A percentile compares a stretch with the other conserved stretches of the same genome.
phyloP scores from a whole-genome alignment of 2,797 vertebrate species.

The Varecia variegata region DNA sequence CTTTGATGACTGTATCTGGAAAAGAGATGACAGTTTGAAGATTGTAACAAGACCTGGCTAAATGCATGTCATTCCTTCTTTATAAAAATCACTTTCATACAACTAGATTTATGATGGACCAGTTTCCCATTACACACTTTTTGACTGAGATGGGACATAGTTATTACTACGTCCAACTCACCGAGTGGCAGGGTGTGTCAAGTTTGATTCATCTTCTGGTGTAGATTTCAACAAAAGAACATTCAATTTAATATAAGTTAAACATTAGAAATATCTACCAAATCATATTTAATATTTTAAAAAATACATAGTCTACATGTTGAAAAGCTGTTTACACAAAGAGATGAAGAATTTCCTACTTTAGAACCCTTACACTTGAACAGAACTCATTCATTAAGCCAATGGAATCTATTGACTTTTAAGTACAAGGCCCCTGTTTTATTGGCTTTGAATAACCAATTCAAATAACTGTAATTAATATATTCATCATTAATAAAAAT shows the following conservation, averaged over 20 bases:
- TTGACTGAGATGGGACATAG: background rate
- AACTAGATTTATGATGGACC: slow-evolving; percentile 6
- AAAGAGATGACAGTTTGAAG: slow-evolving; percentile 47
- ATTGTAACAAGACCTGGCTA: background rate
- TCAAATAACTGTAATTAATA: background rate
- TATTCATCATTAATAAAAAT: background rate
- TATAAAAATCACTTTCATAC: background rate
- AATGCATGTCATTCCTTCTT: slow-evolving; percentile 26
- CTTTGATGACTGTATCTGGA: background rate
- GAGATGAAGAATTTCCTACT: background rate
- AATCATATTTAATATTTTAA: background rate
- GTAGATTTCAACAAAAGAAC: background rate
- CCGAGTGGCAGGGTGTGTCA: background rate
- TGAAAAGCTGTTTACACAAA: background rate
- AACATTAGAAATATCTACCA: background rate
- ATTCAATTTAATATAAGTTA: background rate
- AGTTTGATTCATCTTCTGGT: background rate
- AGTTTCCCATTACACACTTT: background rate
- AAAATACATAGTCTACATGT: background rate
- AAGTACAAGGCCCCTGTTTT: background rate
- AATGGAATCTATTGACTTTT: background rate
- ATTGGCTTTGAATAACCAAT: background rate
- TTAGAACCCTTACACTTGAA: background rate
- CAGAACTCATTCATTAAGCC: background rate
- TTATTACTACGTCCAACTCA: background rate